Evolutionary conservation across 2,797 vertebrate genomes (phyloP).

Genomic region (Pantherophis vulpinus): DNA sequence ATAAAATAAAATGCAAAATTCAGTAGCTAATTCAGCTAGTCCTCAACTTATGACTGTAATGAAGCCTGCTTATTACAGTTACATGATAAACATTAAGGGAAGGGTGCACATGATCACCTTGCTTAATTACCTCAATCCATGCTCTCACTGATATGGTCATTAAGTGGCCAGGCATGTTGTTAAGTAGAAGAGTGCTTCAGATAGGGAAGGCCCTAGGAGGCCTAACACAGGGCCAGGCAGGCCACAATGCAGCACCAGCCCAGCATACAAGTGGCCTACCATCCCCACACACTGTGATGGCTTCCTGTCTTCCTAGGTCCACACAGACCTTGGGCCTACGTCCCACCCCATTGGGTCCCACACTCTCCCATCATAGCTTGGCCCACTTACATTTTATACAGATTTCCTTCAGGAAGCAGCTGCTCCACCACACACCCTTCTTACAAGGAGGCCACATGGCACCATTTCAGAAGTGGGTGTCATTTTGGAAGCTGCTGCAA

Average conservation of each 20-base stretch:
- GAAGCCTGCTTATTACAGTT: too few species aligned
- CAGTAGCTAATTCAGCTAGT: background rate
- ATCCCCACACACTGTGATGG: background rate
- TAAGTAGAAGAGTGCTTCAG: background rate
- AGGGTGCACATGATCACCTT: too few species aligned
- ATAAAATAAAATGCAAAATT: background rate
- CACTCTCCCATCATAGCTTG: background rate
- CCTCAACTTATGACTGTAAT: too few species aligned
- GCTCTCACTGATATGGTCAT: too few species aligned
- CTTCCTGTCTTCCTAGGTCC: background rate
- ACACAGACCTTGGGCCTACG: background rate
- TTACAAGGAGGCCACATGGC: too few species aligned
- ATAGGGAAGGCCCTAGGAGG: background rate
- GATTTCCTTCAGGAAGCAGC: too few species aligned
- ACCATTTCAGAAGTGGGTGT: background rate
- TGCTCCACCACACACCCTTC: too few species aligned
- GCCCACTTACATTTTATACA: background rate
- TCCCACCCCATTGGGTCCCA: background rate
- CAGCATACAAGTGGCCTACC: background rate
- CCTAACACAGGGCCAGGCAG: background rate
- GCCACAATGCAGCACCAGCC: background rate
- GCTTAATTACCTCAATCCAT: too few species aligned
- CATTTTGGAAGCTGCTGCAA: background rate
- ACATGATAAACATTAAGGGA: too few species aligned
- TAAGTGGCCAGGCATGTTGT: background rate